Percentiles rank a stretch among this genome's conserved stretches.
Evolutionary conservation across 2,797 vertebrate species (phyloP).

Genomic region (Crenichthys baileyi): DNA sequence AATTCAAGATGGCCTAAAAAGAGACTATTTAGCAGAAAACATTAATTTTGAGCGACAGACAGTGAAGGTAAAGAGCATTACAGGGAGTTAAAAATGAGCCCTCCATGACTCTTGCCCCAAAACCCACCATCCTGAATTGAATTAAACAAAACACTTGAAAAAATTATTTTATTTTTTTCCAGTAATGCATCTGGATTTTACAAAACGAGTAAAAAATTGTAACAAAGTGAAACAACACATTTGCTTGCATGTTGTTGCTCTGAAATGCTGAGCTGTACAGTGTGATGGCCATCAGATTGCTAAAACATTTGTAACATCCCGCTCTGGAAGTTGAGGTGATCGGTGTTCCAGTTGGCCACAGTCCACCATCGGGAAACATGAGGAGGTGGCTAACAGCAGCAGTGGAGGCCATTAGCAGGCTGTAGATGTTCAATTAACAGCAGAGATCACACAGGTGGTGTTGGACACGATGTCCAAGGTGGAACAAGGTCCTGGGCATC

Average conservation of each 20-base stretch:
- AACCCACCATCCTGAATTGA: too few species aligned
- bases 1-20: too few species aligned
- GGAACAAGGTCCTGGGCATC: constrained; percentile 60
- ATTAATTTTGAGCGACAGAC: too few species aligned
- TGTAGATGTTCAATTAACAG: constrained; percentile 62
- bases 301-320: constrained; percentile 8
- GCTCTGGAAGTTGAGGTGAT: constrained; percentile 9
- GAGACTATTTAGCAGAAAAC: too few species aligned
- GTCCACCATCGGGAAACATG: constrained; percentile 13
- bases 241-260: neutral
- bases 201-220: too few species aligned
- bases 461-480: constrained; percentile 56
- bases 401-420: constrained; percentile 35
- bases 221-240: neutral
- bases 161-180: too few species aligned
- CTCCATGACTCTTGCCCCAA: too few species aligned
- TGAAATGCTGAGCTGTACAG: neutral
- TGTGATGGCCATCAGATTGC: neutral
- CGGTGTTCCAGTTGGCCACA: neutral
- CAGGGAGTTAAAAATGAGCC: too few species aligned
- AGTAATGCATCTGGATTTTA: too few species aligned
- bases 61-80: too few species aligned
- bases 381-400: constrained; percentile 37
- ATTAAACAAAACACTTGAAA: too few species aligned
- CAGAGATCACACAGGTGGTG: constrained; percentile 52